Base-by-base conservation (phyloP, 2,888 invertebrate species). In the Netelia inedita region DNA sequence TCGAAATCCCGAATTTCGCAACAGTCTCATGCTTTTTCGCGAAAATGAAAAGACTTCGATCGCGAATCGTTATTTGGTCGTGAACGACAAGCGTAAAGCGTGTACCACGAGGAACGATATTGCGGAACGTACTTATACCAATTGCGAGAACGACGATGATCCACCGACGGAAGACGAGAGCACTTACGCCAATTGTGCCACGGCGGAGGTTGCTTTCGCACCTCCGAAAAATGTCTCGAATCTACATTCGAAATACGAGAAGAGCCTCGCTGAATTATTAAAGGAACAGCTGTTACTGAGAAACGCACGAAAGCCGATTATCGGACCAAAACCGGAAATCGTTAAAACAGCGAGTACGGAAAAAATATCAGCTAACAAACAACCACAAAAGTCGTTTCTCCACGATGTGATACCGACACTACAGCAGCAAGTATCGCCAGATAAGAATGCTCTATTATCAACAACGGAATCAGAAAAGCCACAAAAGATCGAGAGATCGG, bases 41-140 rank as follows among this genome's bases (percentile, higher is more conserved):
- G 88, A 88, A 46, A 88, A 89, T 55, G 88, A 89, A 50, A 85
- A 84, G 66, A 66, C 75, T 0, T 74, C 76, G 68, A n/a, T 57
- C 80, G 43, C 46, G 72, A 46, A 63, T 71, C 6, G 46, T 19
- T 41, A 53, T 61, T 69, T 16, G 16, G 0, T 11, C 21, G 8
- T 5, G 8, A 55, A 71, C 6, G 53, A 53, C 1, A 71, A 53
- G 53, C 16, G 16, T 19, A 8, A 2, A 9, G 6, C 23, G 21
- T 1, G 1, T 66, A 8, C 57, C 46, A 21, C 19, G 63, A 57
- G 28, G 1, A 66, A 85, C 10, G 85, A 86, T 8, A 82, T 87
- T 1, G 81, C 86, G 2, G 90, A 91, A 65, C 90, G 85, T 69
- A 90, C 91, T n/a, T 93, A 93, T 28, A 92, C 90, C 0, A 93